Conservation (phyloP, 2,888 invertebrate genomes). For the Sepiola atlantica region DNA sequence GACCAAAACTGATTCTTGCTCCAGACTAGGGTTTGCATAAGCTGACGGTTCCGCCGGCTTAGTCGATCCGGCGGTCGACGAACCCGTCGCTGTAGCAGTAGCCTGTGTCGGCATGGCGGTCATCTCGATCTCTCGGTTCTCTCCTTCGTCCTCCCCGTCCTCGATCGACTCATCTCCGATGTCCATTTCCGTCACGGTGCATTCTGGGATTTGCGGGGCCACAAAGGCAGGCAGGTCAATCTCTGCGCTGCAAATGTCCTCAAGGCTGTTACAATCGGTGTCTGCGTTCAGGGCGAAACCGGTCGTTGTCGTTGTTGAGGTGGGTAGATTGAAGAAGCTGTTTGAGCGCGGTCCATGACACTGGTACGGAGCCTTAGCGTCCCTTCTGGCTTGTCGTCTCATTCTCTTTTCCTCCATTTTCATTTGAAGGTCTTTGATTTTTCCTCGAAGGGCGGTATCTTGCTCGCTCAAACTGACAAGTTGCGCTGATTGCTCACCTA, state of each 20-base stretch:
- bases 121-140: background rate
- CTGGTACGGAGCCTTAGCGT: constrained; percentile 73
- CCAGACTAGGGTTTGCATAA: constrained; percentile 56
- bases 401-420: constrained; percentile 92
- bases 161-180: background rate
- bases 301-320: constrained; percentile 35
- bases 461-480: background rate
- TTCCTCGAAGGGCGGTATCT: background rate
- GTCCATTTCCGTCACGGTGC: background rate
- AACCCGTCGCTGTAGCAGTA: background rate
- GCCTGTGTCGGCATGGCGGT: background rate
- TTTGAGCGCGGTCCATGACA: constrained; percentile 51
- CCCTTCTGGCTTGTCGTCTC: constrained; percentile 81
- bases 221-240: constrained; percentile 23
- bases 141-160: constrained; percentile 50
- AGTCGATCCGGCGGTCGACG: background rate
- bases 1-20: constrained; percentile 63
- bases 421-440: constrained; percentile 86
- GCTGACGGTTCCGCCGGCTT: constrained; percentile 35
- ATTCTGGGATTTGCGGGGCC: background rate
- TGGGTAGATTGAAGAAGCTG: constrained; percentile 6
- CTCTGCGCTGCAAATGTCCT: background rate
- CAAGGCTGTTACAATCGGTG: constrained; percentile 24
- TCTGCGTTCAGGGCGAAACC: constrained; percentile 23
- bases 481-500: background rate